Evolutionary conservation across 2,113 vertebrate species (phyloP).

Genomic region (Anas platyrhynchos): DNA sequence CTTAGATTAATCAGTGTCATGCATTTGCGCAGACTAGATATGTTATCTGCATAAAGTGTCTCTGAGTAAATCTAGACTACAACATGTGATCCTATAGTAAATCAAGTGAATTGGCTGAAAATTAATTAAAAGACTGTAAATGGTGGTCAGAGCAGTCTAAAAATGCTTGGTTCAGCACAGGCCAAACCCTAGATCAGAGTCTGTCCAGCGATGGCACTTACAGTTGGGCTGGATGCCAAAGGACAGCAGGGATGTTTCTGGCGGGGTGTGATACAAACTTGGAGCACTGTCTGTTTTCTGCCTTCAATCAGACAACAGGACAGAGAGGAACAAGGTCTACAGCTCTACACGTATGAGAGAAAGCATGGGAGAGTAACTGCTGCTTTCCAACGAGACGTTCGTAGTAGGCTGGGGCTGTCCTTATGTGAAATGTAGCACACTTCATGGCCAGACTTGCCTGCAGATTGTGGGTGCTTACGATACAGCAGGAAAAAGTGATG

Average conservation of each 20-base stretch:
- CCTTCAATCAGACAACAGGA: not conserved
- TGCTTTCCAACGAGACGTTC: not conserved
- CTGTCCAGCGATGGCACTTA: not conserved
- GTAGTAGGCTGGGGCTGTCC: not conserved
- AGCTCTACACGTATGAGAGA: not conserved
- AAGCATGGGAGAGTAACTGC: not conserved
- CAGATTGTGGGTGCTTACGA: fast-evolving
- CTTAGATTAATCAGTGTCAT: not conserved
- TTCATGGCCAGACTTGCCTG: fast-evolving
- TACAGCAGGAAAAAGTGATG: not conserved
- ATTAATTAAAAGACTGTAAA: not conserved
- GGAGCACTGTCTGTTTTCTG: not conserved
- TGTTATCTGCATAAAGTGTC: not conserved
- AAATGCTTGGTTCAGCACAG: not conserved
- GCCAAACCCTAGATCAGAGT: not conserved
- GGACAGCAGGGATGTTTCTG: not conserved
- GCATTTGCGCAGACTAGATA: not conserved
- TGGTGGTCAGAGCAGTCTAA: not conserved
- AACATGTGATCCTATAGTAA: not conserved
- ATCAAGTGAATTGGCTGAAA: not conserved
- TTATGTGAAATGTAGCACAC: not conserved
- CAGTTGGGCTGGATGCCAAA: not conserved
- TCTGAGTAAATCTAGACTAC: not conserved
- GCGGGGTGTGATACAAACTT: fast-evolving
- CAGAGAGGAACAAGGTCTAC: not conserved